Percentiles rank a stretch among this genome's conserved stretches.
Evolutionary conservation across 2,797 vertebrate genomes (phyloP).

Genomic region (Poeciliopsis presidionis): DNA sequence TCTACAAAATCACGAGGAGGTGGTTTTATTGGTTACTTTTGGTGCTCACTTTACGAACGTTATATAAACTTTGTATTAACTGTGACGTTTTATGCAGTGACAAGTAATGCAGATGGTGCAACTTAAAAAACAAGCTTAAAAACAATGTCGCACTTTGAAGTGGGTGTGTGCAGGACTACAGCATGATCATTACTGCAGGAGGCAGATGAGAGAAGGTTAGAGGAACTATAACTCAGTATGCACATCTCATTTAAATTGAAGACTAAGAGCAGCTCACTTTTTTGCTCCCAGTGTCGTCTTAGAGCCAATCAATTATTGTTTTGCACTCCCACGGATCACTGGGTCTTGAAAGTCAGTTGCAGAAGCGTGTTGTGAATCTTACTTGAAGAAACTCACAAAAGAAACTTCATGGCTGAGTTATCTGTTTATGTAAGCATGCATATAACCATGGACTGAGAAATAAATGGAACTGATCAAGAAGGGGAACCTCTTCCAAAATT

Average conservation of each 20-base stretch:
- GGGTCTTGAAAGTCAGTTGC: conserved; percentile 51
- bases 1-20: neutral
- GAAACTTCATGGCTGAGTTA: neutral
- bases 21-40: neutral
- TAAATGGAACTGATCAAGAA: neutral
- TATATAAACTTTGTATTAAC: neutral
- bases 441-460: neutral
- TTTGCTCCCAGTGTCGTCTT: conserved; percentile 53
- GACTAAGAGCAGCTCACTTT: conserved; percentile 46
- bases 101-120: neutral
- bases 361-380: conserved; percentile 24
- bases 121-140: conserved; percentile 8
- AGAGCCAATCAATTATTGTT: conserved; percentile 55
- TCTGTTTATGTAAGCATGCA: neutral
- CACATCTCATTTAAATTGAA: conserved; percentile 43
- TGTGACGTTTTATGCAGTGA: neutral
- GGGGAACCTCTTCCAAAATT: neutral
- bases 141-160: conserved; percentile 8
- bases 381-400: conserved; percentile 14
- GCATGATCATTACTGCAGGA: conserved; percentile 27
- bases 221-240: conserved; percentile 39
- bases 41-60: neutral
- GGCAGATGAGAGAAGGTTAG: conserved; percentile 22
- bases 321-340: conserved; percentile 38
- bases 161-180: conserved; percentile 18